Conservation (phyloP, 1,140 invertebrate species). For the Cydia strobilella region DNA sequence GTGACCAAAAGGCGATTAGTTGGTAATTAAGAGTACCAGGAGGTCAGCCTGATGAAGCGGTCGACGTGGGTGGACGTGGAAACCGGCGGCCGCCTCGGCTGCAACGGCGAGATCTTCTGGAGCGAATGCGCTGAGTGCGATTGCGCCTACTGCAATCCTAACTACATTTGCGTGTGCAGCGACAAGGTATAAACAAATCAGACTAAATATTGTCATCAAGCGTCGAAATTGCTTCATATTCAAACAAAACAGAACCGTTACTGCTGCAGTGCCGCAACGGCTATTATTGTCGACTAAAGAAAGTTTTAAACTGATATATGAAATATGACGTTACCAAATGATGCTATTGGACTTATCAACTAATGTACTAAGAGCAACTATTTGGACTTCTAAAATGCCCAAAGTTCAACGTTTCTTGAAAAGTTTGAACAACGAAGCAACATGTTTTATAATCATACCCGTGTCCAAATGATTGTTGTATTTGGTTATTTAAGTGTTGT, state of each 20-base stretch:
- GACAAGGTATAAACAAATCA: slow-evolving; percentile 69
- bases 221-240: background rate
- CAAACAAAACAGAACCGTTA: background rate
- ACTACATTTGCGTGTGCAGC: slow-evolving; percentile 80
- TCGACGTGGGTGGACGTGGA: slow-evolving; percentile 80
- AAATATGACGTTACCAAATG: slow-evolving; percentile 15
- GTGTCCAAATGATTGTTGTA: background rate
- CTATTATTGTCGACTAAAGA: slow-evolving; percentile 14
- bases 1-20: slow-evolving; percentile 41
- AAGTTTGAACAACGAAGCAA: slow-evolving; percentile 9
- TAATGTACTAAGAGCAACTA: background rate
- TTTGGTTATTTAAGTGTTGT: background rate
- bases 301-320: background rate
- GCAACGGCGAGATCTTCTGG: slow-evolving; percentile 80
- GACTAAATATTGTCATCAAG: background rate
- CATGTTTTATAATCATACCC: slow-evolving; percentile 6
- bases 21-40: slow-evolving; percentile 45
- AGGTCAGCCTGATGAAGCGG: slow-evolving; percentile 75
- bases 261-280: background rate
- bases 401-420: background rate
- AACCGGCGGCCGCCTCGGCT: slow-evolving; percentile 77
- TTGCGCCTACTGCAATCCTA: slow-evolving; percentile 79
- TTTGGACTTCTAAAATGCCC: slow-evolving; percentile 9
- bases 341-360: slow-evolving; percentile 9
- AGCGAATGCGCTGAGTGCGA: slow-evolving; percentile 79